Percentiles rank a stretch among this genome's conserved stretches.
These are phyloP conservation scores for Anas bernieri DNA, from an alignment of 2,797 vertebrate genomes.

Conservation along the genomic window DNA sequence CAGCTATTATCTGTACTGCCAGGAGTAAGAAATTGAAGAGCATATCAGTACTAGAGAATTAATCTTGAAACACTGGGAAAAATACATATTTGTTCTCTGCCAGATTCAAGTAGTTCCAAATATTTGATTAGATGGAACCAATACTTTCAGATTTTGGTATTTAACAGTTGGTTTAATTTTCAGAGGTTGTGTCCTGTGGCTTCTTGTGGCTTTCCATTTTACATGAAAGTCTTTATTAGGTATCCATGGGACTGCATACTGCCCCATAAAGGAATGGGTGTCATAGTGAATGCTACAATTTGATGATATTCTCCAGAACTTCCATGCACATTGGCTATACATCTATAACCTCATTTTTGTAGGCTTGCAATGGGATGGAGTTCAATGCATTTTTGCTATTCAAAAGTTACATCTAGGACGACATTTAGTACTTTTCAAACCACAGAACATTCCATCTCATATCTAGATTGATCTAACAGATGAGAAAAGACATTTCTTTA, in stretches of 20 bases:
- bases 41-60: not conserved
- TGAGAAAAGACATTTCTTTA: not conserved
- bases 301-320: not conserved
- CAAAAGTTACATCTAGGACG: not conserved
- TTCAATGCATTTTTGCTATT: not conserved
- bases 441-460: fast-evolving
- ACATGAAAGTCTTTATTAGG: not conserved
- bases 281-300: not conserved
- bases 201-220: not conserved
- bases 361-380: not conserved
- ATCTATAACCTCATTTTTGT: not conserved
- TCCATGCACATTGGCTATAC: not conserved
- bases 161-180: not conserved
- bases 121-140: not conserved
- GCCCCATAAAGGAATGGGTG: fast-evolving
- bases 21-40: not conserved
- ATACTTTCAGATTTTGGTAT: not conserved
- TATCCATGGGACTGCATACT: not conserved
- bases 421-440: not conserved
- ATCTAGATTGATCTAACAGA: not conserved
- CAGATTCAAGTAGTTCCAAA: not conserved
- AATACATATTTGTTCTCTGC: not conserved
- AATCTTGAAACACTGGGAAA: not conserved
- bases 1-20: not conserved
- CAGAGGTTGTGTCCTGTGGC: not conserved